A percentile compares a stretch with the other conserved stretches of the same genome.
Conservation (phyloP, 2,113 vertebrate genomes). For the Syngnathus floridae region DNA sequence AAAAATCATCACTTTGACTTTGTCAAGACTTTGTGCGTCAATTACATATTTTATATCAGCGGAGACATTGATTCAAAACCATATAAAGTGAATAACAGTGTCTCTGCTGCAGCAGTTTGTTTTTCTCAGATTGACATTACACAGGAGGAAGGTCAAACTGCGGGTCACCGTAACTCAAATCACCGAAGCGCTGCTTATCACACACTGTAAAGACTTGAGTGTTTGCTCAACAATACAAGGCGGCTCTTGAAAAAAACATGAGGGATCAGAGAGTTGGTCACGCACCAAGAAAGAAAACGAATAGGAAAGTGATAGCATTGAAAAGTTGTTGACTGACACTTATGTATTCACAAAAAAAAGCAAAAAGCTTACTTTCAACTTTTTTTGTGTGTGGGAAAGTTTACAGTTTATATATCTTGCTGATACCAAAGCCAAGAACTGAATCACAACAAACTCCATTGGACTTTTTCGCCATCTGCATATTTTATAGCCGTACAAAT, state of each 20-base stretch:
- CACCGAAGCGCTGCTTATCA: conserved; percentile 49
- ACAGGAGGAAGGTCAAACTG: conserved; percentile 43
- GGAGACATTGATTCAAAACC: conserved; percentile 19
- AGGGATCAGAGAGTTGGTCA: conserved; percentile 15
- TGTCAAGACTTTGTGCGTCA: conserved; percentile 15
- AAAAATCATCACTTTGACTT: neutral
- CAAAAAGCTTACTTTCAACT: conserved; percentile 13
- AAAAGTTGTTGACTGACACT: conserved; percentile 26
- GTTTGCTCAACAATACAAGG: conserved; percentile 17
- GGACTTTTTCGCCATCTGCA: neutral
- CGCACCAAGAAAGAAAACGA: conserved; percentile 26
- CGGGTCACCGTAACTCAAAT: conserved; percentile 48
- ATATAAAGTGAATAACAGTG: conserved; percentile 46
- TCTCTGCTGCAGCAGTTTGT: conserved; percentile 21
- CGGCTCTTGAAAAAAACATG: conserved; percentile 18
- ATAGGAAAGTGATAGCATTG: conserved; percentile 21
- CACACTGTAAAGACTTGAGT: conserved; percentile 29
- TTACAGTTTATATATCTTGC: neutral
- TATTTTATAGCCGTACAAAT: neutral
- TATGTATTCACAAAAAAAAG: conserved; percentile 22
- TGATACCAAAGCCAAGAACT: too few relatives aligned
- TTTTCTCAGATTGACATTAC: conserved; percentile 42
- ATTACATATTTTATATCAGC: neutral
- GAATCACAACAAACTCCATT: neutral
- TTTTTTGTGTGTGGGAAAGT: neutral